Base-by-base conservation (phyloP, 2,797 vertebrate species). In the Threskiornis aethiopicus region DNA sequence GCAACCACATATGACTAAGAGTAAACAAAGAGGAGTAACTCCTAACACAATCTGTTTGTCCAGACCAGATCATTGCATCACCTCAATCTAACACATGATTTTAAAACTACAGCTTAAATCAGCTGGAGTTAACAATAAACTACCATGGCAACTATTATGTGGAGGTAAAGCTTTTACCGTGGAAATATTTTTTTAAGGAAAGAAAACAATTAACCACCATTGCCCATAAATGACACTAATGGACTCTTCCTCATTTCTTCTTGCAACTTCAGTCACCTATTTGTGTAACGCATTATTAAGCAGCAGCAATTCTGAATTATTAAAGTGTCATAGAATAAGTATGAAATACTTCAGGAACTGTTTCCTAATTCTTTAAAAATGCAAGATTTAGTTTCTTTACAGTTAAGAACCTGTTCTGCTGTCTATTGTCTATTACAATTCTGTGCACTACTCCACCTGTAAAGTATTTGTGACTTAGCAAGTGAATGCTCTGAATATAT, bases 201-300 rank as follows among this genome's bases (percentile, higher is more conserved):
- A 41, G 51, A 76, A 71, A 25, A 8, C 37, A 5, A 55, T 16
- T 39, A 81, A 90, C 22, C 65, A 85, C 26, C 42, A 79, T 82
- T 89, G 76, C 84, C 86, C 88, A 89, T 73, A 77, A 83, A 76
- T n/a, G 31, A 87, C 73, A 90, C 66, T 82, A 87, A 90, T 91
- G 35, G 76, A 54, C 26, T 88, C 89, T 96, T 96, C 91, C 96
- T 96, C 91, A 75, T 97, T 96, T 94, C 86, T 94, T 86, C 76
- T n/a, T n/a, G 47, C 65, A 76, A 19, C 39, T 87, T 95, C 92
- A 96, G 94, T 22, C 87, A 80, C 28, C 57, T 77, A 85, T 85
- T 96, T 85, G 17, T 89, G 84, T 47, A 92, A 92, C 41, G 2
- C 35, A 42, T 92, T 66, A 96, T 83, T 96, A 97, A 62, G 51